phyloP scores from a whole-genome alignment of 2,797 vertebrate genomes.

The Pachyuromys duprasi region DNA sequence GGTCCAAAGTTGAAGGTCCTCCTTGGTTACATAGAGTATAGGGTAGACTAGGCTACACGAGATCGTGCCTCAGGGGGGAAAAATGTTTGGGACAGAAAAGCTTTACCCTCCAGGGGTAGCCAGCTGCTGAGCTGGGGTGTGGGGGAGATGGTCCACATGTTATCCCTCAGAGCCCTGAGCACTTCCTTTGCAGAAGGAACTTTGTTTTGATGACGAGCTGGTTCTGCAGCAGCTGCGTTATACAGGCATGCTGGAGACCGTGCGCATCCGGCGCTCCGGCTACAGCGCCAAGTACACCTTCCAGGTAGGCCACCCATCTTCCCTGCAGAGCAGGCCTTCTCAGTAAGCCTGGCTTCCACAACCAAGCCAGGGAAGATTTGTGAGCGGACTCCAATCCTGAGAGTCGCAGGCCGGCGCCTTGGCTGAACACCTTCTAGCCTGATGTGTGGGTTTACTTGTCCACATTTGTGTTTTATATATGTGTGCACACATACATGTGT shows the following conservation, averaged over 20 bases:
- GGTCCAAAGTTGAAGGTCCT: background rate
- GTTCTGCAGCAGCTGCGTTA: constrained; percentile 97
- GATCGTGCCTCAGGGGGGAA: background rate
- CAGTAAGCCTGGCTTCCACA: background rate
- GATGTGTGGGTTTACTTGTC: background rate
- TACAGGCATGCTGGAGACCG: constrained; percentile 99
- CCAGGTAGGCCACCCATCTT: constrained; percentile 89
- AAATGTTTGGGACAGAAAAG: background rate
- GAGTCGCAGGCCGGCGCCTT: background rate
- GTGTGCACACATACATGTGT: background rate
- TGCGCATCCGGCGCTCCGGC: constrained; percentile 97
- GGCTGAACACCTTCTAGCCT: background rate
- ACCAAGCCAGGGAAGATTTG: background rate
- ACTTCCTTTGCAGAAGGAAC: constrained; percentile 92
- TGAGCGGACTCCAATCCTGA: background rate
- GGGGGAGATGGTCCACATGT: no score
- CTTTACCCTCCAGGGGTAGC: background rate
- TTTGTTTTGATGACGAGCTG: constrained; percentile 94
- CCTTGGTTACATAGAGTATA: background rate
- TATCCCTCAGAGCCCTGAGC: background rate
- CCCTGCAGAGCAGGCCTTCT: background rate
- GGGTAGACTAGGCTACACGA: background rate
- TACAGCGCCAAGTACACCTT: constrained; percentile 99
- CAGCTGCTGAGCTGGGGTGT: background rate
- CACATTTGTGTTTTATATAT: background rate